Conservation (phyloP, 2,797 vertebrate genomes). For the Apodemus agrarius region DNA sequence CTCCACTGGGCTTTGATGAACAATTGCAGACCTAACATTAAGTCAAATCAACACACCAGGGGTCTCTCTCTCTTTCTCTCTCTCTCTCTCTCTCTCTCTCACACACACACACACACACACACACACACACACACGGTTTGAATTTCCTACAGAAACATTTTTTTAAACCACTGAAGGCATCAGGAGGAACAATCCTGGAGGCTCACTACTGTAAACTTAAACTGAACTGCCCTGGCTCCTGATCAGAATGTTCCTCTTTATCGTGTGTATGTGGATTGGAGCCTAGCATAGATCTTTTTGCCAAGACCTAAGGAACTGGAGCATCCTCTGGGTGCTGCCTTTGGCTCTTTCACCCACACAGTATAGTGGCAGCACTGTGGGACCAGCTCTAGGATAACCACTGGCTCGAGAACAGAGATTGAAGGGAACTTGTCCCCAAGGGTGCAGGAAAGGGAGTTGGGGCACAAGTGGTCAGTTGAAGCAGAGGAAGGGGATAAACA, state of each 20-base stretch:
- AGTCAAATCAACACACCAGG: not conserved
- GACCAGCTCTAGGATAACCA: not conserved
- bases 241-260: constrained; percentile 18
- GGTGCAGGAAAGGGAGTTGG: not conserved
- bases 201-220: not conserved
- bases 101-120: not conserved
- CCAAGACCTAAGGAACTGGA: constrained; percentile 10
- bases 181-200: not conserved
- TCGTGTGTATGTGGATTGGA: constrained; percentile 10
- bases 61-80: too few relatives aligned
- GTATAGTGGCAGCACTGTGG: not conserved
- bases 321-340: not conserved
- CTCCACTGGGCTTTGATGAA: not conserved
- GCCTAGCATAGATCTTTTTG: not conserved
- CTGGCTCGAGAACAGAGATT: not conserved
- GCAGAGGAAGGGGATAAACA: not conserved
- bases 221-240: not conserved
- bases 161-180: not conserved
- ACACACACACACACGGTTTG: not conserved
- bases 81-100: not conserved
- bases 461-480: not conserved
- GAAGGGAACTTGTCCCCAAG: not conserved
- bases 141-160: not conserved
- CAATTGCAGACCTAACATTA: not conserved
- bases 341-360: not conserved